Evolutionary conservation across 2,888 invertebrate genomes (phyloP).

Genomic region (Dioctria linearis): DNA sequence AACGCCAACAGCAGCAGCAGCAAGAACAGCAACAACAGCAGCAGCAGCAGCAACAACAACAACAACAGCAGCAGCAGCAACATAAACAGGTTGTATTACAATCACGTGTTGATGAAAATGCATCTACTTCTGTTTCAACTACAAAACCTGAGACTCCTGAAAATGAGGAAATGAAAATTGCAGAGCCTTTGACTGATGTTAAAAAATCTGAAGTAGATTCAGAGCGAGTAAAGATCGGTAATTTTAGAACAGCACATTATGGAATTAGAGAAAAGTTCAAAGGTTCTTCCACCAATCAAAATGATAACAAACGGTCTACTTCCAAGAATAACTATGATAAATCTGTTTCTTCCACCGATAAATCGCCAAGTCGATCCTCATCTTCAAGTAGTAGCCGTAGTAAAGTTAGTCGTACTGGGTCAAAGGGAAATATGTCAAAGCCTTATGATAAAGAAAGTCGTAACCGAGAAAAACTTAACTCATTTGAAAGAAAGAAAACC

Average conservation of each 20-base stretch:
- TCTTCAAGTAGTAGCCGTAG: conserved; percentile 34
- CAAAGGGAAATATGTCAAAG: conserved; percentile 30
- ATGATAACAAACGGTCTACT: conserved; percentile 16
- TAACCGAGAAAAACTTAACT: conserved; percentile 22
- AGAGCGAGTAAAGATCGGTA: neutral
- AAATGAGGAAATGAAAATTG: conserved; percentile 10
- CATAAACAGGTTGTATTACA: conserved; percentile 10
- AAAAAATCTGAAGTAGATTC: conserved; percentile 21
- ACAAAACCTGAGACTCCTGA: neutral
- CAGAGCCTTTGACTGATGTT: neutral
- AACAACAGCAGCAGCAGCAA: conserved; percentile 59
- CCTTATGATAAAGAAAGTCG: conserved; percentile 49
- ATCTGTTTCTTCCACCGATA: conserved; percentile 32
- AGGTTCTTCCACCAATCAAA: conserved; percentile 6
- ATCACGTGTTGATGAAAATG: conserved; percentile 2
- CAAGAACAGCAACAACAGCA: conserved; percentile 40
- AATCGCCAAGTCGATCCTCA: conserved; percentile 36
- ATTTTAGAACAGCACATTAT: conserved; percentile 7
- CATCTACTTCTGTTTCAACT: neutral
- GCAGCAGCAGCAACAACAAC: conserved; percentile 62
- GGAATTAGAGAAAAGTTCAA: conserved; percentile 35
- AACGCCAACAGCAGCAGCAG: conserved; percentile 57
- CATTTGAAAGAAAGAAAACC: conserved; percentile 12
- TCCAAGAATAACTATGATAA: conserved; percentile 49
- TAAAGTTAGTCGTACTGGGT: conserved; percentile 18